Evolutionary conservation across 92 coral and sea anemone genomes (phyloP).

Genomic region (Siderastrea siderea): DNA sequence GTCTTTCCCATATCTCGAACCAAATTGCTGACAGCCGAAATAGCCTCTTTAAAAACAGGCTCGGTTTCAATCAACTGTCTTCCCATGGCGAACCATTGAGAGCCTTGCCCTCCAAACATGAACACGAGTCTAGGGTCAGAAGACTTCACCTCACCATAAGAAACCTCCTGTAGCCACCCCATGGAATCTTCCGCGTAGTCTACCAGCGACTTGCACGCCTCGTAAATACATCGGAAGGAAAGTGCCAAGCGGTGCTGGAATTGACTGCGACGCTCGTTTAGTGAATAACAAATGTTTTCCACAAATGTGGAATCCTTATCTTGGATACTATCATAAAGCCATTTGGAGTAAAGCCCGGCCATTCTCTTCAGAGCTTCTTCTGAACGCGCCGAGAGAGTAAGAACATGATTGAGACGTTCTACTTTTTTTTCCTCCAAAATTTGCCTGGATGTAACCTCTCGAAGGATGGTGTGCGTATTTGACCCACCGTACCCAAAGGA

Average conservation of each 20-base stretch:
- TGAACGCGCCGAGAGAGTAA: slow-evolving; percentile 81
- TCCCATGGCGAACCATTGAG: slow-evolving; percentile 94
- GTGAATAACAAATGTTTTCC: slow-evolving; percentile 81
- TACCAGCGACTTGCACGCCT: slow-evolving; percentile 67
- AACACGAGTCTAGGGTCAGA: slow-evolving; percentile 67
- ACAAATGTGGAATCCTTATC: slow-evolving; percentile 50
- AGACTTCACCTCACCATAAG: slow-evolving; percentile 45
- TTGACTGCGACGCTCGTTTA: slow-evolving; percentile 86
- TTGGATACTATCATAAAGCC: slow-evolving; percentile 64
- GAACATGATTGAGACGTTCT: slow-evolving; percentile 14
- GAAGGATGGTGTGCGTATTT: slow-evolving; percentile 81
- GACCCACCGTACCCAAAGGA: slow-evolving; percentile 94
- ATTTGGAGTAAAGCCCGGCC: slow-evolving; percentile 61
- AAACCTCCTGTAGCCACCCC: slow-evolving; percentile 54
- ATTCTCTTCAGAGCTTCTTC: slow-evolving; percentile 63
- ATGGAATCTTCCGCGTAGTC: slow-evolving; percentile 56
- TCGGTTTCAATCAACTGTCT: slow-evolving; percentile 78
- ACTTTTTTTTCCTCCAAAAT: neutral
- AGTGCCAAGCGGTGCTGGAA: slow-evolving; percentile 79
- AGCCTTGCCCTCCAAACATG: slow-evolving; percentile 93
- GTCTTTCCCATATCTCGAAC: slow-evolving; percentile 60
- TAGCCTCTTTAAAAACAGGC: slow-evolving; percentile 70
- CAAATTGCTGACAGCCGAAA: slow-evolving; percentile 60
- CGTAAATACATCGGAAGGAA: slow-evolving; percentile 53
- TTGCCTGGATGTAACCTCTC: slow-evolving; percentile 47